These are phyloP conservation scores for Xenopus laevis DNA, from an alignment of 2,113 vertebrate genomes.

Conservation along the genomic window DNA sequence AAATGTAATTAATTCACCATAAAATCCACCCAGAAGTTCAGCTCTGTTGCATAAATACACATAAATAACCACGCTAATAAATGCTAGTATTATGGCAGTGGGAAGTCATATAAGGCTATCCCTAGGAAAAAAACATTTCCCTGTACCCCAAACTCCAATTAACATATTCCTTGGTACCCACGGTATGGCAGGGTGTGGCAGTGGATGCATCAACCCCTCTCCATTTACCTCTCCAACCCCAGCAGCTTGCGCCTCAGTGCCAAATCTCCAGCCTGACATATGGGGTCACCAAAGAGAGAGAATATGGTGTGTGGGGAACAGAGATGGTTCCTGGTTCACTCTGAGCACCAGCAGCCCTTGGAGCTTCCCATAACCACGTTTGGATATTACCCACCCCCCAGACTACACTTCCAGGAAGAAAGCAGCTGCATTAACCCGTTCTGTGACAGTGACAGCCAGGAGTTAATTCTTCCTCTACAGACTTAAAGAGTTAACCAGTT, in stretches of 20 bases:
- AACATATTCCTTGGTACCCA: neutral
- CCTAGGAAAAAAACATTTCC: neutral
- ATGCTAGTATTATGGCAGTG: too few relatives aligned
- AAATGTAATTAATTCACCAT: too few relatives aligned
- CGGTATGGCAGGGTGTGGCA: neutral
- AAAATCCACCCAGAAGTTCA: too few relatives aligned
- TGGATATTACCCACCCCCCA: slow-evolving; percentile 16
- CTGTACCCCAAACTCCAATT: neutral
- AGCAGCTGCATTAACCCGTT: neutral
- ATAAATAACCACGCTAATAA: too few relatives aligned
- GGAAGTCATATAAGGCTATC: too few relatives aligned
- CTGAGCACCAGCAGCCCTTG: neutral
- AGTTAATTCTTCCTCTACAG: neutral
- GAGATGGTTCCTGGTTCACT: slow-evolving; percentile 10
- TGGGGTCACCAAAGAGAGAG: slow-evolving; percentile 21
- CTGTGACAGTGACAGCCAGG: neutral
- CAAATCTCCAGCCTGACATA: slow-evolving; percentile 28
- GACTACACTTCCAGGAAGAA: slow-evolving; percentile 21
- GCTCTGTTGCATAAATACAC: too few relatives aligned
- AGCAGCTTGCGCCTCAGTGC: slow-evolving; percentile 21
- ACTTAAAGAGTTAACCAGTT: too few relatives aligned
- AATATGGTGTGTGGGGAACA: slow-evolving; percentile 18
- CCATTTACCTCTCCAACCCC: slow-evolving; percentile 3
- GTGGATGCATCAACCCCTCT: slow-evolving; percentile 30
- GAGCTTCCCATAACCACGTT: slow-evolving; percentile 26